A percentile compares a stretch with the other conserved stretches of the same genome.
Evolutionary conservation across 2,113 vertebrate species (phyloP).

Genomic region (Scartelaos histophorus): DNA sequence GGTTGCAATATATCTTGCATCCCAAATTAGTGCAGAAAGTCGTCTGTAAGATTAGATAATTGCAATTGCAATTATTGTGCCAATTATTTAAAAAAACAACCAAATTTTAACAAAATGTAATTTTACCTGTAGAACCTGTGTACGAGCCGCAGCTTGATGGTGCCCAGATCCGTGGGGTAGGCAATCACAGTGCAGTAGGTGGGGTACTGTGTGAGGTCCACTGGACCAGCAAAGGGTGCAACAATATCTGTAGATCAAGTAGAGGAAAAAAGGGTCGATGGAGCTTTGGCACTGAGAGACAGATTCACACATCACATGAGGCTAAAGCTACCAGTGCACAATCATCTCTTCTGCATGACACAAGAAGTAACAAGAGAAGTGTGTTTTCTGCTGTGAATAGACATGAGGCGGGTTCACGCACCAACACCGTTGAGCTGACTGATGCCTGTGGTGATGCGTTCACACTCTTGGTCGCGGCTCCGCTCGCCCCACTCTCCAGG

Average conservation of each 20-base stretch:
- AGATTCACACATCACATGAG: not conserved
- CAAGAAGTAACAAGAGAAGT: not conserved
- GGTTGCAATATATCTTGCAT: conserved; percentile 90
- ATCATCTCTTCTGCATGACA: not conserved
- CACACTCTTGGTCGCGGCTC: conserved; percentile 87
- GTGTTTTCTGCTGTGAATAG: not conserved
- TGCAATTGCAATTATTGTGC: not conserved
- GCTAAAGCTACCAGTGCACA: not conserved
- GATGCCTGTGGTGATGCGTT: conserved; percentile 86
- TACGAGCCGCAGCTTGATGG: conserved; percentile 86
- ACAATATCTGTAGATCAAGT: conserved; percentile 82
- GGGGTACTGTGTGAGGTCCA: conserved; percentile 91
- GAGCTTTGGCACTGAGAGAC: not conserved
- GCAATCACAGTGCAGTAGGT: conserved; percentile 92
- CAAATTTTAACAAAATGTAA: not conserved
- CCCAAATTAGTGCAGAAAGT: conserved; percentile 93
- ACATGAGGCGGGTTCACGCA: conserved; percentile 54
- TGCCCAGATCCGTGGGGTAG: conserved; percentile 93
- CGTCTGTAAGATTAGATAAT: conserved; percentile 77
- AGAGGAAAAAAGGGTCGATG: conserved; percentile 1
- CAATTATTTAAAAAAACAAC: not conserved
- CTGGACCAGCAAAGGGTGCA: conserved; percentile 89
- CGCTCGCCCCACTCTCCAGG: conserved; percentile 88
- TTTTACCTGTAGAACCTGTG: conserved; percentile 94
- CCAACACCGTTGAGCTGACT: conserved; percentile 89